phyloP scores from a whole-genome alignment of 2,888 invertebrate species.

The Tetragonisca angustula region DNA sequence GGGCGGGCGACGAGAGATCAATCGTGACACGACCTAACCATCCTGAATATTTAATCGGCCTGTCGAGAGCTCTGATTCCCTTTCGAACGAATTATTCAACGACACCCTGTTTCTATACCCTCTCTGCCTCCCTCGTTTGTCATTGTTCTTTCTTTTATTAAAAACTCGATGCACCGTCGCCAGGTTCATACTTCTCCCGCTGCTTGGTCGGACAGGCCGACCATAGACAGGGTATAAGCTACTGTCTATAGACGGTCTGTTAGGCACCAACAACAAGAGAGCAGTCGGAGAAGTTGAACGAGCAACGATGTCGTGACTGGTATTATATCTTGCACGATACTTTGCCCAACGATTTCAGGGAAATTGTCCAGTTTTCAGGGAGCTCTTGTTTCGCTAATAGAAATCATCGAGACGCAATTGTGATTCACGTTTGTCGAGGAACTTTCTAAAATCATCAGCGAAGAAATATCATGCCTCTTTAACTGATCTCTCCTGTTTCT shows the following conservation, averaged over 20 bases:
- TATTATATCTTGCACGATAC: conserved; percentile 6
- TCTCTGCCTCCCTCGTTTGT: not conserved
- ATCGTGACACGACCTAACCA: conserved; percentile 1
- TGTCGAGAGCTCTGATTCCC: conserved; percentile 10
- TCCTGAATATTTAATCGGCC: conserved; percentile 21
- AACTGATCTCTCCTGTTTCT: not conserved
- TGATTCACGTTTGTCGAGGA: not conserved
- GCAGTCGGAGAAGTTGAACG: conserved; percentile 34
- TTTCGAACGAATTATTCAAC: conserved; percentile 13
- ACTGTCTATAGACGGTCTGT: conserved; percentile 58
- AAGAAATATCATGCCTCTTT: not conserved
- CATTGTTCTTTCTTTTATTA: not conserved
- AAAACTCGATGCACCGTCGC: too few species aligned
- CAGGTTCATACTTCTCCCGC: conserved; percentile 16
- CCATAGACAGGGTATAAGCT: conserved; percentile 59
- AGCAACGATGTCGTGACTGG: not conserved
- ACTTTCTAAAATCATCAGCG: not conserved
- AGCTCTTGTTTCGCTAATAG: not conserved
- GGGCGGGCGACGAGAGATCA: conserved; percentile 23
- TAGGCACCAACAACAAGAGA: not conserved
- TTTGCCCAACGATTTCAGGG: not conserved
- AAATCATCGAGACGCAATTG: too few species aligned
- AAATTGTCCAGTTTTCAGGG: not conserved
- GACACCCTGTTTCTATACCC: not conserved
- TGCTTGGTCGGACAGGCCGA: conserved; percentile 16